phyloP scores from a whole-genome alignment of 2,888 invertebrate species.

The Drosophila merina region DNA sequence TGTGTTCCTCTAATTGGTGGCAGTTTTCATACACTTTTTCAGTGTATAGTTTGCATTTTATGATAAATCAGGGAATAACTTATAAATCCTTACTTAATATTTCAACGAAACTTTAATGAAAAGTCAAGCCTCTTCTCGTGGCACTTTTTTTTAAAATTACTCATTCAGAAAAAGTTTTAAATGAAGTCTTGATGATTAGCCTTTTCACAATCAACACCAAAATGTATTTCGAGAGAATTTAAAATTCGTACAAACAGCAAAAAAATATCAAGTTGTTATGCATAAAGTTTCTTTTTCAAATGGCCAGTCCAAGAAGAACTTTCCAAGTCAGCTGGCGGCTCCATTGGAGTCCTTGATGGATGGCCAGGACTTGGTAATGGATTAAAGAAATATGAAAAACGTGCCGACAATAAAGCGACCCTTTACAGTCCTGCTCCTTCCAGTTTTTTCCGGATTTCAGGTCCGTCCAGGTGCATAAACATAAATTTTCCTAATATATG shows the following conservation, averaged over 20 bases:
- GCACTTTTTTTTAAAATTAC: not conserved
- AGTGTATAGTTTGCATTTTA: too few species aligned
- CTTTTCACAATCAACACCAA: not conserved
- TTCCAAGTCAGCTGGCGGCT: conserved; percentile 35
- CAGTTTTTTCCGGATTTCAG: not conserved
- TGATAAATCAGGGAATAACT: too few species aligned
- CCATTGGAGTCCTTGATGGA: conserved; percentile 25
- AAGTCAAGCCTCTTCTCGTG: not conserved
- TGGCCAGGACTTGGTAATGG: conserved; percentile 48
- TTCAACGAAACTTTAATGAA: too few species aligned
- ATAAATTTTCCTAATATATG: conserved; percentile 46
- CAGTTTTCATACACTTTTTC: conserved; percentile 17
- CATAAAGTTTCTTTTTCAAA: conserved; percentile 35
- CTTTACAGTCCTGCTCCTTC: conserved; percentile 21
- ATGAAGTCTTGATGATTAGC: not conserved
- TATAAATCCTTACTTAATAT: too few species aligned
- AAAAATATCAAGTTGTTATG: conserved; percentile 21
- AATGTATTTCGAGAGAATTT: conserved; percentile 21
- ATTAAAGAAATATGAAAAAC: conserved; percentile 46
- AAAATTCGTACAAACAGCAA: conserved; percentile 13
- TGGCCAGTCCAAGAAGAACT: conserved; percentile 22
- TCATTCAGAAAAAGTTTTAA: not conserved
- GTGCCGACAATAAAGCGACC: conserved; percentile 48
- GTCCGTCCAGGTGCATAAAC: conserved; percentile 31
- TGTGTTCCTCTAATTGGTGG: not conserved